Evolutionary conservation across 2,888 invertebrate species (phyloP).

Genomic region (Sylvicola fuscatus): DNA sequence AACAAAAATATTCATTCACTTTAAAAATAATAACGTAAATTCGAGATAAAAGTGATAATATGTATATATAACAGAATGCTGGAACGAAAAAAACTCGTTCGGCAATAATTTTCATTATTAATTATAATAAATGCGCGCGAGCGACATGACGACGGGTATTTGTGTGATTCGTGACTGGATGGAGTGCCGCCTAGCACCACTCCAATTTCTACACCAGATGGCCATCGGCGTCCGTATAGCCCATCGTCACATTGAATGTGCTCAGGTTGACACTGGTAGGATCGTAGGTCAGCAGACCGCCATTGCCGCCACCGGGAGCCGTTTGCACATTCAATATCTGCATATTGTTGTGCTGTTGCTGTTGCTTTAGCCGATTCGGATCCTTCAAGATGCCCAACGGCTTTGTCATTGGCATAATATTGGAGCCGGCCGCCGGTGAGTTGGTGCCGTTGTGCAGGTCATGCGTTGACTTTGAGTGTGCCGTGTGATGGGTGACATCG

Average conservation of each 20-base stretch:
- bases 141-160: too few relatives aligned
- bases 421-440: slow-evolving; percentile 6
- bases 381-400: slow-evolving; percentile 42
- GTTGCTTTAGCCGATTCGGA: slow-evolving; percentile 33
- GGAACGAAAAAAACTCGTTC: too few relatives aligned
- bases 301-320: slow-evolving; percentile 19
- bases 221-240: slow-evolving; percentile 26
- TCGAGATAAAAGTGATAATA: too few relatives aligned
- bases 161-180: too few relatives aligned
- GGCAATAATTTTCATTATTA: too few relatives aligned
- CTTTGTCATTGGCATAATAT: slow-evolving; percentile 26
- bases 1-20: too few relatives aligned
- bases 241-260: slow-evolving; percentile 22
- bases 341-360: slow-evolving; percentile 25
- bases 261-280: slow-evolving; percentile 20
- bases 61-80: too few relatives aligned
- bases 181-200: too few relatives aligned
- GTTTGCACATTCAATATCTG: slow-evolving; percentile 40
- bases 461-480: slow-evolving; percentile 16
- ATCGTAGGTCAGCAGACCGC: slow-evolving; percentile 17
- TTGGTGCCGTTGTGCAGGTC: slow-evolving; percentile 13
- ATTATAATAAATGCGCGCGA: too few relatives aligned
- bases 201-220: slow-evolving; percentile 20
- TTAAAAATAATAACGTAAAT: too few relatives aligned
- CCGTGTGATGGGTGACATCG: slow-evolving; percentile 25